A percentile compares a stretch with the other conserved stretches of the same genome.
These are phyloP conservation scores for Miltochrista miniata DNA, from an alignment of 2,888 invertebrate species.

Conservation along the genomic window DNA sequence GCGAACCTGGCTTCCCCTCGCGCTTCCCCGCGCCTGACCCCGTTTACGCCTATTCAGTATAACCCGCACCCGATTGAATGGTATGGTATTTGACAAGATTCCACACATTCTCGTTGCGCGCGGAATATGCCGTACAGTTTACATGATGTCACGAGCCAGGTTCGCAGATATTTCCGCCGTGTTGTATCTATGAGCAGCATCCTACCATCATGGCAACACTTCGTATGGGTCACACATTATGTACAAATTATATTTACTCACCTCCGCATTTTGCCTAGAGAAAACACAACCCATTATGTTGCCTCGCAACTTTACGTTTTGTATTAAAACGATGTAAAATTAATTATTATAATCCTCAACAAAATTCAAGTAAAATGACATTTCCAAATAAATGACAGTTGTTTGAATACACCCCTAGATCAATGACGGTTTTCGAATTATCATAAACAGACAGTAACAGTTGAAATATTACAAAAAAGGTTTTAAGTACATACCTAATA, in stretches of 20 bases:
- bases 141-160: no score
- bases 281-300: conserved; percentile 71
- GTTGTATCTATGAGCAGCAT: no score
- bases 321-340: conserved; percentile 36
- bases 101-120: no score
- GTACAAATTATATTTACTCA: conserved; percentile 34
- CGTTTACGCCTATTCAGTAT: no score
- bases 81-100: no score
- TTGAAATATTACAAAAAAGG: neutral
- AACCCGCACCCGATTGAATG: no score
- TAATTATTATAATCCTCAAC: conserved; percentile 58
- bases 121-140: no score
- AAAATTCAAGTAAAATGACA: conserved; percentile 67
- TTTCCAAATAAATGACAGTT: conserved; percentile 70
- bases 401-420: conserved; percentile 74
- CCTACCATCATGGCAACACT: no score
- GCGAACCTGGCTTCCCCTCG: no score
- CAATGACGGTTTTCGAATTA: conserved; percentile 60
- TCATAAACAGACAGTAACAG: conserved; percentile 36
- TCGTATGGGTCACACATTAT: no score
- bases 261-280: conserved; percentile 58
- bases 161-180: no score
- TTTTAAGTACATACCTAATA: neutral
- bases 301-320: conserved; percentile 36
- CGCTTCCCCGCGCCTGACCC: no score